A percentile compares a stretch with the other conserved stretches of the same genome.
phyloP scores from a whole-genome alignment of 2,888 invertebrate genomes.

The Lumbricus terrestris region DNA sequence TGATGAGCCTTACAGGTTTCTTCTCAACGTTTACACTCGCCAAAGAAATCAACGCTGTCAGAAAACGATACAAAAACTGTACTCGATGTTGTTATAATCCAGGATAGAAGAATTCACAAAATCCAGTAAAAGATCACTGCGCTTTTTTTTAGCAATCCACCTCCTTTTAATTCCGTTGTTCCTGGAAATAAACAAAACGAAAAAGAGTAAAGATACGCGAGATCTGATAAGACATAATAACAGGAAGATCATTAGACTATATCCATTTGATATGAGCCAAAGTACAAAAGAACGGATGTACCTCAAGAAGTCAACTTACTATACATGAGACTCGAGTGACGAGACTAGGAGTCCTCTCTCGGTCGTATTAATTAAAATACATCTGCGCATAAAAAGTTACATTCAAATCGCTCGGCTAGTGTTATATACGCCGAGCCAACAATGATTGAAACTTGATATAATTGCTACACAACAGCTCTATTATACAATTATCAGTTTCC shows the following conservation, averaged over 20 bases:
- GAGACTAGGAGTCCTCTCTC: too few species aligned
- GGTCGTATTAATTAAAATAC: neutral
- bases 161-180: neutral
- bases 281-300: neutral
- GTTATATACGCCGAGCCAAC: neutral
- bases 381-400: neutral
- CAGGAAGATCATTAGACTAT: neutral
- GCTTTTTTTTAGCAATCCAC: neutral
- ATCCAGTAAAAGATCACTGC: neutral
- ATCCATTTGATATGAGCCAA: neutral
- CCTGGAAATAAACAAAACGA: neutral
- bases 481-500: neutral
- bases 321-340: neutral
- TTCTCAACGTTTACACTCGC: neutral
- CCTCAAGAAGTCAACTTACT: neutral
- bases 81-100: neutral
- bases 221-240: neutral
- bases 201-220: neutral
- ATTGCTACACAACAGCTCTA: neutral
- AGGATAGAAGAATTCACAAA: neutral
- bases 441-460: neutral
- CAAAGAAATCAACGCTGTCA: too few species aligned
- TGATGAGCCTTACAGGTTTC: neutral
- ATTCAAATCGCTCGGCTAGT: neutral
- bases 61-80: too few species aligned